Evolutionary conservation across 2,113 vertebrate genomes (phyloP), one percentile per base, ranked within the genome.

Genomic region (Eclectus roratus): DNA sequence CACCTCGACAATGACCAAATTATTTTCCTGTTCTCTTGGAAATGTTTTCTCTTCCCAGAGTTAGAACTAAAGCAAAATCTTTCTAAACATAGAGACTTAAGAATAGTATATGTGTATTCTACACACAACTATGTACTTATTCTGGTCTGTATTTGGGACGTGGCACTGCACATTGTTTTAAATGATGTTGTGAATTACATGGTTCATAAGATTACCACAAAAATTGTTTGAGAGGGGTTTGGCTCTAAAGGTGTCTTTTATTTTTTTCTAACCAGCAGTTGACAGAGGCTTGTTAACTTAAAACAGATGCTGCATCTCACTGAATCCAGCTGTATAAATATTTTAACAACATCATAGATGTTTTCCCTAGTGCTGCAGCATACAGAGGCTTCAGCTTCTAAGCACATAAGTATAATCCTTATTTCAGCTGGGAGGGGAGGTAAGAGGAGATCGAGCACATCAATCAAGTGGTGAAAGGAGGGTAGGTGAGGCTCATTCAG

Each of bases 241-340:
- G 41, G 10, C 21, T 94, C 43, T 93, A 68, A 83, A 93, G 33
- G 11, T 66, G 49, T 47, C 10, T 71, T 58, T 74, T 55, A 8
- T 66, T 87, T 91, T 89, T 95, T 91, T 41, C 39, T 78, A 88
- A 53, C 63, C 74, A 74, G n/a, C n/a, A 66, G 58, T 37, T 95
- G 90, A 95, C 68, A 90, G 70, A 85, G 95, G 61, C 88, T 94
- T 91, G 81, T 94, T 95, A 96, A 90, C 86, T 92, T 95, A 86
- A 96, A 95, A 96, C 86, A 94, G 69, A 91, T 66, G 68, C 46
- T 94, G 80, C 84, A 85, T 87, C 60, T 94, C 73, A 55, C 60
- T 83, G 77, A 91, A 95, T 88, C 37, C 89, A 95, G 73, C 60
- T 91, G 55, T 90, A 95, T 94, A 96, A 97, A 97, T 97, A 96